Conservation (phyloP, 2,888 invertebrate genomes). For the Meiosimyza decipiens region DNA sequence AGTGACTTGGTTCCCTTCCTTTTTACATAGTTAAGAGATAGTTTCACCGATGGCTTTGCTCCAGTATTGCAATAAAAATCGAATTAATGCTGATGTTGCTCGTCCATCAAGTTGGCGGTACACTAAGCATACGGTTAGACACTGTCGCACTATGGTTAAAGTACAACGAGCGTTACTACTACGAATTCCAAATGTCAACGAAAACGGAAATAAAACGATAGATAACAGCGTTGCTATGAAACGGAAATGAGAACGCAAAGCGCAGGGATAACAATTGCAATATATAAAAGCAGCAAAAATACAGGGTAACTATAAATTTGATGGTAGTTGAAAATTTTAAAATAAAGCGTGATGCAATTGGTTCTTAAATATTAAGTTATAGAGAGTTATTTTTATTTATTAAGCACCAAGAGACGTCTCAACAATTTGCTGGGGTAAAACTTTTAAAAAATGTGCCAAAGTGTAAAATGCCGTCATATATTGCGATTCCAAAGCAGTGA, state of each 20-base stretch:
- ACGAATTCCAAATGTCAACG: slow-evolving; percentile 12
- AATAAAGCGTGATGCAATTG: too few relatives aligned
- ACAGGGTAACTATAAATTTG: too few relatives aligned
- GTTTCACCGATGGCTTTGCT: background rate
- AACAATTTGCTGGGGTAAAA: background rate
- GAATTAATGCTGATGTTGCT: slow-evolving; percentile 25
- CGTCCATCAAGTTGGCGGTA: background rate
- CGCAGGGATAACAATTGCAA: background rate
- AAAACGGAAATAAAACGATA: slow-evolving; percentile 3
- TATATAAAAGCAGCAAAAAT: too few relatives aligned
- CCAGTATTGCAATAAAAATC: slow-evolving; percentile 15
- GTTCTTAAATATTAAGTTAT: too few relatives aligned
- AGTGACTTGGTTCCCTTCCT: background rate
- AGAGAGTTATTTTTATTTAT: too few relatives aligned
- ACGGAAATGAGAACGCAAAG: background rate
- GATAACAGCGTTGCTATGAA: slow-evolving; percentile 2
- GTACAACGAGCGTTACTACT: background rate
- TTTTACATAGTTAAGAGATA: background rate
- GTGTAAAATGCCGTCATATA: background rate
- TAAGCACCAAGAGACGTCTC: background rate
- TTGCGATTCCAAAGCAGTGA: background rate
- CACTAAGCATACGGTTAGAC: background rate
- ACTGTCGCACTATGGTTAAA: background rate
- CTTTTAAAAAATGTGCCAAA: background rate
- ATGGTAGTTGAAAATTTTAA: too few relatives aligned